A percentile compares a stretch with the other conserved stretches of the same genome.
Conservation (phyloP, 1,140 invertebrate genomes). For the Drosophila funebris region DNA sequence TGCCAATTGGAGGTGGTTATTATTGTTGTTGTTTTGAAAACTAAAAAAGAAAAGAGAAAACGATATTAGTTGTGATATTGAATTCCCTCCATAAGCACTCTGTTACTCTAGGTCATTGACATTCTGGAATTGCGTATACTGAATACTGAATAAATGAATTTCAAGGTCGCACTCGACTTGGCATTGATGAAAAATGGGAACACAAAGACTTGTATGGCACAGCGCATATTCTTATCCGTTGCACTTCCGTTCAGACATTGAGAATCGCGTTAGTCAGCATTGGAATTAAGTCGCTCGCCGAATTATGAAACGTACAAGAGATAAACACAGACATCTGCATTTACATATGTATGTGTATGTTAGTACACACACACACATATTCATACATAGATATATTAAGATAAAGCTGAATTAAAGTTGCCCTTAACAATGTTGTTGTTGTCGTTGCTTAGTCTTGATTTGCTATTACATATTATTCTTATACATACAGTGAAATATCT, state of each 20-base stretch:
- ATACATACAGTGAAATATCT: slow-evolving; percentile 36
- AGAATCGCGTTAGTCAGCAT: slow-evolving; percentile 41
- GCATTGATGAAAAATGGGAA: slow-evolving; percentile 47
- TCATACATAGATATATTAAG: slow-evolving; percentile 2
- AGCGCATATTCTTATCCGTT: slow-evolving; percentile 25
- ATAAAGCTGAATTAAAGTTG: slow-evolving; percentile 42
- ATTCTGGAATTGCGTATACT: slow-evolving; percentile 30
- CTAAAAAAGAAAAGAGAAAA: not conserved
- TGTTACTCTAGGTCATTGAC: slow-evolving; percentile 43
- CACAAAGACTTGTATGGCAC: slow-evolving; percentile 19
- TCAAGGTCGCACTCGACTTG: slow-evolving; percentile 48
- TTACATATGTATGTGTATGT: not conserved
- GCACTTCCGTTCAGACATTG: slow-evolving; percentile 46
- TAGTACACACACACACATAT: not conserved
- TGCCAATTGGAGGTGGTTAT: slow-evolving; percentile 25
- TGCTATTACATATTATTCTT: slow-evolving; percentile 40
- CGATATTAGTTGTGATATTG: not conserved
- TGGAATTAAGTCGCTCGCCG: slow-evolving; percentile 29
- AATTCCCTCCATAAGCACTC: not conserved
- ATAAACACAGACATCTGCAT: slow-evolving; percentile 24
- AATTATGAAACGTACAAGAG: slow-evolving; percentile 48
- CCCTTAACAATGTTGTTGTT: slow-evolving; percentile 34
- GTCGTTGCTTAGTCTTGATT: slow-evolving; percentile 36
- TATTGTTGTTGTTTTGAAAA: slow-evolving; percentile 12
- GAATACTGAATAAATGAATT: slow-evolving; percentile 50